Conservation (phyloP, 2,888 invertebrate species). For the Magallana nippona region DNA sequence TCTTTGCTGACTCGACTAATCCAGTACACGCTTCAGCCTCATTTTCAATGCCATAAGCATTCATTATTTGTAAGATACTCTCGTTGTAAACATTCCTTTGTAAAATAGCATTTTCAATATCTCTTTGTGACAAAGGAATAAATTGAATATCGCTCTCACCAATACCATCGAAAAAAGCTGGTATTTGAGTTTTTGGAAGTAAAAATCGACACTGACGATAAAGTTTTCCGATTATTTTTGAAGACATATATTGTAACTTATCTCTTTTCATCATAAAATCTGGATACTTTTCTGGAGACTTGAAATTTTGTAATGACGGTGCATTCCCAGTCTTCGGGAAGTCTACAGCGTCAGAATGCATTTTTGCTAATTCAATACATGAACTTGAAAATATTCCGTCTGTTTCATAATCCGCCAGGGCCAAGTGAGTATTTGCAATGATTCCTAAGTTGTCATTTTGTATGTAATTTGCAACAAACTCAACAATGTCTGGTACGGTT, state of each 20-base stretch:
- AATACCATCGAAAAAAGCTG: too few relatives aligned
- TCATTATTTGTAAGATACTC: conserved; percentile 34
- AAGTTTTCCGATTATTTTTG: conserved; percentile 37
- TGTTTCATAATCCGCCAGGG: conserved; percentile 25
- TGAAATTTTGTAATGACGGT: conserved; percentile 14
- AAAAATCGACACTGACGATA: conserved; percentile 33
- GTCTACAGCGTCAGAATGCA: conserved; percentile 46
- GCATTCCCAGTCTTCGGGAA: conserved; percentile 41
- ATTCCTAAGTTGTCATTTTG: conserved; percentile 37
- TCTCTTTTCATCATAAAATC: conserved; percentile 46
- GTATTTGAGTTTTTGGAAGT: neutral
- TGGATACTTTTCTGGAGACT: conserved; percentile 35
- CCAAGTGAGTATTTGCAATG: conserved; percentile 45
- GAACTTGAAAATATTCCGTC: conserved; percentile 9
- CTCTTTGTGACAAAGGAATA: neutral
- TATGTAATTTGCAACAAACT: conserved; percentile 39
- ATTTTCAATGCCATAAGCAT: conserved; percentile 40
- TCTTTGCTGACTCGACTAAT: conserved; percentile 8
- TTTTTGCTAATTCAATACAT: conserved; percentile 36
- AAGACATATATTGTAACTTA: conserved; percentile 34
- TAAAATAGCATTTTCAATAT: conserved; percentile 11
- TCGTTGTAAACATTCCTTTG: conserved; percentile 26
- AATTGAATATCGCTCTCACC: too few relatives aligned
- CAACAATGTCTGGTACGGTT: conserved; percentile 23
- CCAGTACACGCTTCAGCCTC: conserved; percentile 42